Evolutionary conservation across 1,140 invertebrate species (phyloP), one percentile per base, ranked within the genome.

Genomic region (Euborellia annulipes): DNA sequence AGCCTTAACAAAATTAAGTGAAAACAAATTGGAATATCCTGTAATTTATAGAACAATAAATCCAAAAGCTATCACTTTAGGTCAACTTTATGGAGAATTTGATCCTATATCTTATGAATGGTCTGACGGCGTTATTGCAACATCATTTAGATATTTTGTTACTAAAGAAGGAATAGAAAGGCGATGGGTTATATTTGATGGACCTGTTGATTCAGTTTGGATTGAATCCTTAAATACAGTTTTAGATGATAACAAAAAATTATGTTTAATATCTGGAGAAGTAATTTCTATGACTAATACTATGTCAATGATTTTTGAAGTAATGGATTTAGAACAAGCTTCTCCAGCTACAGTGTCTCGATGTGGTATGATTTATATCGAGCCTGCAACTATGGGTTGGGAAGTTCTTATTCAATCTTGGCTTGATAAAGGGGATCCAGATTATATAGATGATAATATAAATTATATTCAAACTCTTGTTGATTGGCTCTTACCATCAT

Each of bases 181-280:
- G 45, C 91, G 86, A 61, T 80, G 76, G 77, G 62, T 81, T 11
- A 61, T 86, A 8, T 86, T 86, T 56, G 90, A 94, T 62, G 90
- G 90, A 0, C 88, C 89, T 0, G 85, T 94, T 1, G 89, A 93
- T 62, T 85, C 89, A 2, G 79, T 90, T 2, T 95, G 90, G 90
- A 90, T 94, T 52, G 89, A 94, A 63, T 93, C 91, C 63, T 80
- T 94, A 75, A 94, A 95, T 58, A 92, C 87, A 2, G 86, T 92
- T 19, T 67, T 94, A 2, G 89, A 94, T 57, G 86, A 94, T 56
- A 94, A 92, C 58, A 92, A 90, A 62, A 93, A 91, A 55, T 65
- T 91, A 2, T 89, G 73, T 46, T 59, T 85, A 8, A 82, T 78
- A 43, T 88, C 83, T 4, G 85, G 85, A 16, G 91, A 96, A 67